Percentiles rank a stretch among this genome's conserved stretches.
These are phyloP conservation scores for Thermophis baileyi DNA, from an alignment of 2,113 vertebrate genomes.

Conservation along the genomic window DNA sequence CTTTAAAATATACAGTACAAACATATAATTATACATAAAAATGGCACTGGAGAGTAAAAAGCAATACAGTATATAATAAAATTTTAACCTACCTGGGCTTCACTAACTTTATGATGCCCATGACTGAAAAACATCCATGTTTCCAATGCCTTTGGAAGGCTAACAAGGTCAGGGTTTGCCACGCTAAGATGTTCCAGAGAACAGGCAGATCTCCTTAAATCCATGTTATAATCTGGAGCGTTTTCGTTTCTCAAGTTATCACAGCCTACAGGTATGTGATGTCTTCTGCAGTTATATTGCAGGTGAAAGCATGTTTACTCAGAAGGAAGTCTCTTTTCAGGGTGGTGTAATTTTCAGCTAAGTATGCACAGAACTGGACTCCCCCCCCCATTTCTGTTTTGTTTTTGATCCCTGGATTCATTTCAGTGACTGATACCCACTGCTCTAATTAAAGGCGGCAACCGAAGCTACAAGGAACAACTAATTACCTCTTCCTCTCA, in stretches of 20 bases:
- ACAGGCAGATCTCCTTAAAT: background rate
- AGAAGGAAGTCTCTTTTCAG: background rate
- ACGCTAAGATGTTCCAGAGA: background rate
- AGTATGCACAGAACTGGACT: background rate
- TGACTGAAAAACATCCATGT: background rate
- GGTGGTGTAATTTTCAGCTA: background rate
- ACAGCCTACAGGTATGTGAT: background rate
- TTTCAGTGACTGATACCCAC: conserved; percentile 48
- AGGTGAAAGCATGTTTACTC: background rate
- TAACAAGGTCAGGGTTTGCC: background rate
- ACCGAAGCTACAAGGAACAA: conserved; percentile 27
- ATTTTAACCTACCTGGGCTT: background rate
- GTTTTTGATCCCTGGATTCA: conserved; percentile 40
- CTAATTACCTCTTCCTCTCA: conserved; percentile 41
- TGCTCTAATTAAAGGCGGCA: conserved; percentile 58
- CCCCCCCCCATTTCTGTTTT: background rate
- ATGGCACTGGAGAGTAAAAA: background rate
- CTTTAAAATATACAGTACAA: background rate
- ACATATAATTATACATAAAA: background rate
- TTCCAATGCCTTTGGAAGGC: background rate
- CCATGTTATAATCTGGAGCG: background rate
- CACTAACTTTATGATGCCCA: background rate
- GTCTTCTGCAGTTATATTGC: background rate
- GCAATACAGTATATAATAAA: background rate
- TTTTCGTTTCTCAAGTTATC: background rate